These are phyloP conservation scores for Nycticryphes semicollaris DNA, from an alignment of 2,113 vertebrate species.

Conservation along the genomic window DNA sequence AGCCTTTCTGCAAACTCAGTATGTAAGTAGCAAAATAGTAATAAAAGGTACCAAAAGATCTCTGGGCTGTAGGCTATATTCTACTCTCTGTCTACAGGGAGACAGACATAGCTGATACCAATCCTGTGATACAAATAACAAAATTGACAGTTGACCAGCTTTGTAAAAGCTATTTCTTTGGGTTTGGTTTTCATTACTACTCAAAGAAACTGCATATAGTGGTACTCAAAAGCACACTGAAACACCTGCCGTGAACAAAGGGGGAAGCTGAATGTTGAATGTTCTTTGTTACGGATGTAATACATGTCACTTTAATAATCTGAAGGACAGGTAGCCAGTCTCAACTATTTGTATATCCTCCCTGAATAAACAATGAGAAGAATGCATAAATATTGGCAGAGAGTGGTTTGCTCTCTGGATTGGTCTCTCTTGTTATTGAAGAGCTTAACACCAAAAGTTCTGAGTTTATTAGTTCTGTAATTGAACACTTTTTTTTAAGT, in stretches of 20 bases:
- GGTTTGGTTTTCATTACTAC: background rate
- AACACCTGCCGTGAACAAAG: background rate
- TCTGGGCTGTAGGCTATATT: background rate
- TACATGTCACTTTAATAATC: background rate
- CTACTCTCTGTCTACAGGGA: background rate
- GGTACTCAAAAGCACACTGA: background rate
- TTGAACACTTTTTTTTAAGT: background rate
- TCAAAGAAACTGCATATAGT: background rate
- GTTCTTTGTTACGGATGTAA: background rate
- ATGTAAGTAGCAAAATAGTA: background rate
- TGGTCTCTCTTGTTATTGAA: background rate
- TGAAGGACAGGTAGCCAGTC: background rate
- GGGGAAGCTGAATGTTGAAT: background rate
- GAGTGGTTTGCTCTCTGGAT: background rate
- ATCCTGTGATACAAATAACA: background rate
- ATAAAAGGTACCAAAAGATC: background rate
- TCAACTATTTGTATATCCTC: background rate
- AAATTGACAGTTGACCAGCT: background rate
- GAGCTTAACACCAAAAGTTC: background rate
- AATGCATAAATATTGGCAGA: background rate
- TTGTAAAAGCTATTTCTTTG: background rate
- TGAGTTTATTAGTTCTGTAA: background rate
- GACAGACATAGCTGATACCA: background rate
- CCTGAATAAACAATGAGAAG: background rate
- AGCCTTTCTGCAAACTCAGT: background rate